Base-by-base conservation (phyloP, 2,797 vertebrate species). In the Pipistrellus nathusii region DNA sequence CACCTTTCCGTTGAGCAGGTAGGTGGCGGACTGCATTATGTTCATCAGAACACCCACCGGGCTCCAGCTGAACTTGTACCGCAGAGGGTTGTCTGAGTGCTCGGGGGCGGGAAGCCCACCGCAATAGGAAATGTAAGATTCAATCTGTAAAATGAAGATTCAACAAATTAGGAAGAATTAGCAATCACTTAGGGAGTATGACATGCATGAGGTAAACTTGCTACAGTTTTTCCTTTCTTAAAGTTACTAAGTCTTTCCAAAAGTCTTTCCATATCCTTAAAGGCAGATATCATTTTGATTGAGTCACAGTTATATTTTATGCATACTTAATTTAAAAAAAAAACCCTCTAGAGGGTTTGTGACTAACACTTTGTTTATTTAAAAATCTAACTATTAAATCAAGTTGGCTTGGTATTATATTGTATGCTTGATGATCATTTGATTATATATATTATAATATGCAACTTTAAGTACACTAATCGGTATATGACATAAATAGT, bases 1-100 rank as follows among this genome's bases (percentile, higher is more conserved):
- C 96, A 99, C 99, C 99, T 99, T 93, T 97, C 98, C 98, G 68
- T 99, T 98, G 96, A 98, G 98, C 91, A 99, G 98, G 96, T 99
- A 99, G 0, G 98, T 93, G 86, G 99, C 99, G 0, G 99, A 97
- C 87, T 98, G 99, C 98, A 99, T 96, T 48, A 99, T 99, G 97
- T 99, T 99, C 88, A 99, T 98, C 53, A 99, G 97, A 86, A 99
- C 99, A 27, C 99, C 99, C 44, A 99, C 98, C 0, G 99, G 99
- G 97, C 99, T 99, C 99, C 99, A 99, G 98, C 99, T 99, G 98
- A 99, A 99, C 98, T 99, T 99, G 98, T 99, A 99, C 87, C 99
- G 98, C 75, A 99, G 98, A 72, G 99, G 99, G 94, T 99, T 99
- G 96, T 99, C 99, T 1, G 99, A 99, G 95, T 98, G 98, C 94